Evolutionary conservation across 2,888 invertebrate species (phyloP).

Genomic region (Drosophila melanosoma): DNA sequence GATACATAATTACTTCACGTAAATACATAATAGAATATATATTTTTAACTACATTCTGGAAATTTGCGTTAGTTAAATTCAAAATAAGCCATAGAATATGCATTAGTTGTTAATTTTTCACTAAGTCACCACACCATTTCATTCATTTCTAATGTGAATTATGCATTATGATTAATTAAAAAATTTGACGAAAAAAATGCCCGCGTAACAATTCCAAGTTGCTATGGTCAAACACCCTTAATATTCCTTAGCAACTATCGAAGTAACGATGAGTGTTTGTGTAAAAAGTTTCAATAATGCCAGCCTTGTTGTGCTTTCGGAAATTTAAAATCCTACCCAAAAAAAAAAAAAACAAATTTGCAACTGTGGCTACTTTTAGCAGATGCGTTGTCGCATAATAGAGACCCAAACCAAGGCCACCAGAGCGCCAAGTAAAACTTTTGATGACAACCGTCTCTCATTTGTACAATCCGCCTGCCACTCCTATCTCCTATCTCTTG

Average conservation of each 20-base stretch:
- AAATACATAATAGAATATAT: neutral
- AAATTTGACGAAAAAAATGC: neutral
- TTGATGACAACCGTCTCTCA: constrained; percentile 12
- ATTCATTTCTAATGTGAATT: neutral
- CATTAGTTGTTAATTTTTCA: neutral
- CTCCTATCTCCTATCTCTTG: neutral
- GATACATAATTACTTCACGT: neutral
- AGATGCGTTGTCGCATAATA: constrained; percentile 11
- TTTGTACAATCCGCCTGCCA: neutral
- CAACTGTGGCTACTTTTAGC: neutral
- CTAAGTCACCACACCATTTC: neutral
- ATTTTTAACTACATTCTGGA: neutral
- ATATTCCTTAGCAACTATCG: neutral
- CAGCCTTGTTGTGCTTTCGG: neutral
- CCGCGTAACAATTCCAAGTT: neutral
- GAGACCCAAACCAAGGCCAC: neutral
- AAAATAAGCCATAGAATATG: neutral
- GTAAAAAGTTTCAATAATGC: too few species aligned
- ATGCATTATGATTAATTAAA: neutral
- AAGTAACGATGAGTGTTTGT: too few species aligned
- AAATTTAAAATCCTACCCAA: neutral
- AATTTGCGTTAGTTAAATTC: too few species aligned
- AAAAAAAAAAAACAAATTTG: neutral
- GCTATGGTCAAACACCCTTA: neutral
- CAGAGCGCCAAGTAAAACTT: constrained; percentile 1